phyloP scores from a whole-genome alignment of 2,113 vertebrate species.

The Excalfactoria chinensis region DNA sequence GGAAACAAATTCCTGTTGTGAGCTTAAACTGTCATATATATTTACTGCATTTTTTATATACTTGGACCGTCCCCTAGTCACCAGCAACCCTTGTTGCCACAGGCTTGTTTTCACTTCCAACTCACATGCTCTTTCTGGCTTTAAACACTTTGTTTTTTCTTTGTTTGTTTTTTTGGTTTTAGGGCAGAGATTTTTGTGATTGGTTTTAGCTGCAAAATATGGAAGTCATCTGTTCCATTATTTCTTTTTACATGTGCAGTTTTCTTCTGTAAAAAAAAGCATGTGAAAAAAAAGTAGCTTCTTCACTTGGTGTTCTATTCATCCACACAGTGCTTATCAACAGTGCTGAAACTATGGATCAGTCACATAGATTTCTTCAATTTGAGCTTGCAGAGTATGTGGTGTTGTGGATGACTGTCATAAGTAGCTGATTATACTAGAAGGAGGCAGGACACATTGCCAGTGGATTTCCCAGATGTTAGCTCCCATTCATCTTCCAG shows the following conservation, averaged over 20 bases:
- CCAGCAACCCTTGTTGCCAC: not conserved
- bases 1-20: not conserved
- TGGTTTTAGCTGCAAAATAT: constrained; percentile 6
- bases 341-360: not conserved
- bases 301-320: not conserved
- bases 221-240: not conserved
- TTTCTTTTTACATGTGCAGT: not conserved
- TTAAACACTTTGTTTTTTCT: not conserved
- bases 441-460: not conserved
- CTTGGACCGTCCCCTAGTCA: not conserved
- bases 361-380: not conserved
- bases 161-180: not conserved
- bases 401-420: not conserved
- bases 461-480: not conserved
- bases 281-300: not conserved
- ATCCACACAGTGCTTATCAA: not conserved
- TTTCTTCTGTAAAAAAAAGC: not conserved
- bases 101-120: not conserved
- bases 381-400: not conserved
- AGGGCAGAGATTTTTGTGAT: not conserved
- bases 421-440: not conserved
- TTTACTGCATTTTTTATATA: not conserved
- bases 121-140: not conserved
- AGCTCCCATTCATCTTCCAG: not conserved
- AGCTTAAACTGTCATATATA: not conserved